Percentiles rank a stretch among this genome's conserved stretches.
Evolutionary conservation across 2,888 invertebrate genomes (phyloP).

Genomic region (Cylloceria caligata): DNA sequence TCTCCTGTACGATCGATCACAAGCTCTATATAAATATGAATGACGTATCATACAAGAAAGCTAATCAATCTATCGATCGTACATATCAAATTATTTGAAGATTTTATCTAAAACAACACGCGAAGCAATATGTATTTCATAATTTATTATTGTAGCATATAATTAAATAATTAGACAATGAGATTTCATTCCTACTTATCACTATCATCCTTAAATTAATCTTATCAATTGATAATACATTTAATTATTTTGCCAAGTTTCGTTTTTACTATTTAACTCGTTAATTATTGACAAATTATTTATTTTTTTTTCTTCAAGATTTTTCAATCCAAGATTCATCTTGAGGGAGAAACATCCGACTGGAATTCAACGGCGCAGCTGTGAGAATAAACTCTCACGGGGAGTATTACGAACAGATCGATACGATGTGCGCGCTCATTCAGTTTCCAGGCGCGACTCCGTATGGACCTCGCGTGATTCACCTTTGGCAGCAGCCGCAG

Average conservation of each 20-base stretch:
- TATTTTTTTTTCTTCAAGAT: slow-evolving; percentile 4
- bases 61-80: slow-evolving; percentile 44
- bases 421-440: slow-evolving; percentile 77
- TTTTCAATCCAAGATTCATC: neutral
- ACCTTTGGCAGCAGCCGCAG: slow-evolving; percentile 46
- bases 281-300: neutral
- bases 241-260: neutral
- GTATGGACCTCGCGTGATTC: slow-evolving; percentile 71
- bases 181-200: neutral
- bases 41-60: slow-evolving; percentile 21
- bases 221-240: neutral
- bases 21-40: neutral
- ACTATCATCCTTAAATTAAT: neutral
- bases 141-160: slow-evolving; percentile 10
- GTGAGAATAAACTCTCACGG: slow-evolving; percentile 55
- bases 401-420: slow-evolving; percentile 71
- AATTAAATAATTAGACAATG: neutral
- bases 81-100: slow-evolving; percentile 23
- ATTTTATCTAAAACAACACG: slow-evolving; percentile 26
- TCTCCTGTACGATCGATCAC: slow-evolving; percentile 12
- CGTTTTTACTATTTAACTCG: neutral
- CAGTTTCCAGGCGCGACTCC: slow-evolving; percentile 64
- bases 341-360: slow-evolving; percentile 41
- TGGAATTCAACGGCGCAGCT: slow-evolving; percentile 63
- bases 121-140: neutral